Conservation (phyloP, 2,888 invertebrate species). For the Teleiodes luculella region DNA sequence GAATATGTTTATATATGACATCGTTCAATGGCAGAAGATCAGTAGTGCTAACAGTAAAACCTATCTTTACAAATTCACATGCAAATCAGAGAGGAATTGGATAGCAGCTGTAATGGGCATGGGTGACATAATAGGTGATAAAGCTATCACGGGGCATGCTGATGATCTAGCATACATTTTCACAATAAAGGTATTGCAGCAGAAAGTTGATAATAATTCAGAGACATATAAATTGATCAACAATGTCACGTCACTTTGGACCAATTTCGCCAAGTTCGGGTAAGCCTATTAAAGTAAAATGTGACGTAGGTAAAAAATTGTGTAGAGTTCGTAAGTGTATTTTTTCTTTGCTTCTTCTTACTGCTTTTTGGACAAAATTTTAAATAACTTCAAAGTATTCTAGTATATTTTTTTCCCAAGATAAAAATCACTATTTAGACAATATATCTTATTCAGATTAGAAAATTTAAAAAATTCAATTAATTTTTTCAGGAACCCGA, state of each 20-base stretch:
- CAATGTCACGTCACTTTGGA: conserved; percentile 39
- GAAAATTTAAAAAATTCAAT: not conserved
- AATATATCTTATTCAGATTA: too few species aligned
- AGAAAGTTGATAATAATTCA: conserved; percentile 25
- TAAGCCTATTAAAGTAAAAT: conserved; percentile 31
- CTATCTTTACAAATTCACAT: conserved; percentile 39
- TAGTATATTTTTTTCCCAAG: too few species aligned
- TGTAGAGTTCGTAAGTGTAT: too few species aligned
- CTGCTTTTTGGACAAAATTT: too few species aligned
- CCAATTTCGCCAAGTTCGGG: conserved; percentile 50
- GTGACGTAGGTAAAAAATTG: too few species aligned
- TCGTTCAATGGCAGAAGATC: conserved; percentile 33
- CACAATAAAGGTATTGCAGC: conserved; percentile 19
- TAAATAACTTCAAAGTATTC: too few species aligned
- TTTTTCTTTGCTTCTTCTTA: too few species aligned
- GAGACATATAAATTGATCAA: conserved; percentile 32
- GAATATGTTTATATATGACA: conserved; percentile 28
- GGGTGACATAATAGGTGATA: conserved; percentile 21
- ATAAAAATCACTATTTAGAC: too few species aligned
- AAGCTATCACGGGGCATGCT: conserved; percentile 27
- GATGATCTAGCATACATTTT: conserved; percentile 44
- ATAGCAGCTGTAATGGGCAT: conserved; percentile 25
- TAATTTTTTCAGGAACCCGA: conserved; percentile 43
- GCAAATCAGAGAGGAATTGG: conserved; percentile 37
- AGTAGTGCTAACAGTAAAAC: conserved; percentile 30